Conservation (phyloP, 2,888 invertebrate genomes). For the Steinernema scapterisci region DNA sequence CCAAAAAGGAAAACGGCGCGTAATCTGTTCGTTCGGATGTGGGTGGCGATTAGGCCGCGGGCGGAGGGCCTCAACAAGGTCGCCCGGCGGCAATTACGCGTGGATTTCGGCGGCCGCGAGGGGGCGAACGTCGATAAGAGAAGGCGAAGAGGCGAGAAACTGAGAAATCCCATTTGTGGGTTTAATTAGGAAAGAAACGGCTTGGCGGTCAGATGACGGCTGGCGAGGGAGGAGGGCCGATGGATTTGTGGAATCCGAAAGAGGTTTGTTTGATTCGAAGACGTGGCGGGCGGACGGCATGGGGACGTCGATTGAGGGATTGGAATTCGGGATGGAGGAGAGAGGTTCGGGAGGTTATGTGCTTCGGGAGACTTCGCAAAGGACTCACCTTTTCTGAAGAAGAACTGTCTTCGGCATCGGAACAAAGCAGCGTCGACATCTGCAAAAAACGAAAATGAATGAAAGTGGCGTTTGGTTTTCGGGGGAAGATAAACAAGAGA, state of each 20-base stretch:
- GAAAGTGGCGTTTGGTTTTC: neutral
- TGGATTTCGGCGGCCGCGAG: constrained; percentile 3
- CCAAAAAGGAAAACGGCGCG: neutral
- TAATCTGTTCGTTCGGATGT: neutral
- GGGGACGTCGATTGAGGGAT: neutral
- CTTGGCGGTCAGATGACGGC: no score
- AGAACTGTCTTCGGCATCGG: constrained; percentile 24
- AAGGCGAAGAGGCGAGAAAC: neutral
- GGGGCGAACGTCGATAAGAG: neutral
- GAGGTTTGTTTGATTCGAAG: neutral
- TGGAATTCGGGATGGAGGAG: neutral
- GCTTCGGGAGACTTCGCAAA: neutral
- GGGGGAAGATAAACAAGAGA: constrained; percentile 17
- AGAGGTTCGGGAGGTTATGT: no score
- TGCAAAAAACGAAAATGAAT: constrained; percentile 6
- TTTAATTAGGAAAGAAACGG: constrained; percentile 2
- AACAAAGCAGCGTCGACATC: constrained; percentile 28
- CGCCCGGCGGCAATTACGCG: constrained; percentile 17
- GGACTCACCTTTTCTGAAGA: constrained; percentile 24
- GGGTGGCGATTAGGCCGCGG: constrained; percentile 25
- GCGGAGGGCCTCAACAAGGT: constrained; percentile 3
- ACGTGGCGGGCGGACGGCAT: neutral
- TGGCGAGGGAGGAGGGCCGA: neutral
- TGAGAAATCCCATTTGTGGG: neutral
- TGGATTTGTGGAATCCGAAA: no score